A percentile compares a stretch with the other conserved stretches of the same genome.
These are phyloP conservation scores for Zeus faber DNA, from an alignment of 2,113 vertebrate genomes.

Conservation along the genomic window DNA sequence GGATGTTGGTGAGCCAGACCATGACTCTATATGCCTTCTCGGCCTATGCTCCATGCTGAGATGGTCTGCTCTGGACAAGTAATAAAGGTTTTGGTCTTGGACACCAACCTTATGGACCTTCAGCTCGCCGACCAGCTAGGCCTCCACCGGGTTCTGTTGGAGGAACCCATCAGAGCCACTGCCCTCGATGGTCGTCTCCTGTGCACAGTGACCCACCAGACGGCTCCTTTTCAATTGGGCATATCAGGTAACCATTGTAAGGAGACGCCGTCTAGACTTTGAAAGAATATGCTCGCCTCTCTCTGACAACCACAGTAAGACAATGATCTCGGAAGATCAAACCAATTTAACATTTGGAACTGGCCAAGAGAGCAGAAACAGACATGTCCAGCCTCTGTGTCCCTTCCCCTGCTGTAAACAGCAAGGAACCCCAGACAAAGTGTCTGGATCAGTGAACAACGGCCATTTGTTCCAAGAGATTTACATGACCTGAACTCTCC, in stretches of 20 bases:
- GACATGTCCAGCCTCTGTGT: too few species aligned
- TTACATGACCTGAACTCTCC: too few species aligned
- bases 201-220: neutral
- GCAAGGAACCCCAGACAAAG: too few species aligned
- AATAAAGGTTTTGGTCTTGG: neutral
- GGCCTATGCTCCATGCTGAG: neutral
- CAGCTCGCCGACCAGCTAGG: neutral
- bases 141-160: neutral
- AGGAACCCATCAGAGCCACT: neutral
- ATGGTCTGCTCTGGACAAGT: neutral
- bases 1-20: neutral
- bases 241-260: slow-evolving; percentile 4
- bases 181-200: neutral
- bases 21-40: neutral
- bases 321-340: too few species aligned
- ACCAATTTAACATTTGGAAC: too few species aligned
- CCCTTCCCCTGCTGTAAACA: too few species aligned
- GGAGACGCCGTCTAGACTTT: too few species aligned
- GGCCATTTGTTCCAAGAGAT: too few species aligned
- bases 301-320: too few species aligned
- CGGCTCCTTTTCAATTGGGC: neutral
- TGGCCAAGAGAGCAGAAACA: too few species aligned
- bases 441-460: too few species aligned
- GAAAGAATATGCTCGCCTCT: too few species aligned
- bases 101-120: neutral